Base-by-base conservation (phyloP, 2,113 vertebrate genomes). In the Morphnarchus princeps region DNA sequence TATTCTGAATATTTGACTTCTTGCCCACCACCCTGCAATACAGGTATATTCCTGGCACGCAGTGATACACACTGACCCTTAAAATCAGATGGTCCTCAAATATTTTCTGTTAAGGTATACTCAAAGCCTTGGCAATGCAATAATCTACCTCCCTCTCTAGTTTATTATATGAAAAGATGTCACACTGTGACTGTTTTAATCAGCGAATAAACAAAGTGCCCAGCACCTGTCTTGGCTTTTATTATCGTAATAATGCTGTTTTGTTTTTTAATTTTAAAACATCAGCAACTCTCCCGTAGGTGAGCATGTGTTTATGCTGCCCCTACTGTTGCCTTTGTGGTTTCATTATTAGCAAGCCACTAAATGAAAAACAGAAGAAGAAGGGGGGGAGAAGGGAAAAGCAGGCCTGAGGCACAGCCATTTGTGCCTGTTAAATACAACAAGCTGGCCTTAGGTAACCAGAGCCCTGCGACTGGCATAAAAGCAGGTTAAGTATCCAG, bases 321-420 rank as follows among this genome's bases (percentile, higher is more conserved):
- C 97, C 97, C 97, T 97, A 94, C 97, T 95, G 89, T 96, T 95
- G 96, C 93, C 95, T 97, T 96, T 97, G 92, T 91, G 94, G 91
- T 96, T 97, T 96, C 89, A 76, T 94, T 97, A 97, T 98, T 95
- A 98, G 96, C 95, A 92, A 97, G 87, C 91, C 95, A 97, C 98
- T 98, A 97, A 97, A 94, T 82, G 85, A 73, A 63, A 86, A 96
- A 77, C 61, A 76, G 95, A 94, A 94, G 93, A 88, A 93, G 63
- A 52, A 26, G 50, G 78, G 76, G 73, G 76, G 85, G 66, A 84
- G 77, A 67, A 62, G 59, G 42, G 67, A 87, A 84, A 89, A 73
- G 55, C 49, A 94, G 50, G 77, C 82, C 92, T 47, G 65, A 95
- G 96, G 95, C 90, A 88, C 77, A 94, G 95, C 72, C 94, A 93